Evolutionary conservation across 1,140 invertebrate genomes (phyloP), one percentile per base, ranked within the genome.

Genomic region (Schlechtendalia chinensis): DNA sequence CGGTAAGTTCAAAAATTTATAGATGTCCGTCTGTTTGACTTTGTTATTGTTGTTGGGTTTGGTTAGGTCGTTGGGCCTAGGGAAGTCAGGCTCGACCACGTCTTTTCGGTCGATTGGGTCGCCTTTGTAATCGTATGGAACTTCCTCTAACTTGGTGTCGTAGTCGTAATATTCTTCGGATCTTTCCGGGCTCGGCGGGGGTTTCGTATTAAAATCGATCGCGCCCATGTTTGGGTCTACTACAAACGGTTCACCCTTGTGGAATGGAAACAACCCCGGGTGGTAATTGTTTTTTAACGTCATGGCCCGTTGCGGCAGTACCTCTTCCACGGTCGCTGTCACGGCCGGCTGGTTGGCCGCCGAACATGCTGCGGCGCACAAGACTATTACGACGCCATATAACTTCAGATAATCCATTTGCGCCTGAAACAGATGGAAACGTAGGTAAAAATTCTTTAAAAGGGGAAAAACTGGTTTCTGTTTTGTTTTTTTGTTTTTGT

Each of bases 161-260:
- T 84, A 82, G 27, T 83, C 83, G 56, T 83, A 82, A 83, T 84
- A 29, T 45, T 88, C 86, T 0, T 86, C 85, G 16, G 88, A 39
- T 0, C 65, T 45, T 1, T 50, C 58, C 0, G 81, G 5, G 50
- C 6, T 53, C 22, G 45, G 16, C 16, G 65, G 63, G 1, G 61
- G 14, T 61, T 58, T 87, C 16, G 84, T 81, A 5, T 87, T 87
- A 74, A 88, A 89, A 24, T 88, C 88, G 8, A 90, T 90, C 0
- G 91, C 91, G 19, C 91, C 85, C 0, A 90, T 90, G 85, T 91
- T 90, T 82, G 91, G 91, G 56, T 91, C 89, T 0, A 91, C 84
- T 65, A 90, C 91, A 83, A 92, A 92, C 0, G 91, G 90, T 82
- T 90, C 90, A 29, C 91, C 91, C 75, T 90, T 88, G 83, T 92